Evolutionary conservation across 2,113 vertebrate species (phyloP).

Genomic region (Bettongia penicillata): DNA sequence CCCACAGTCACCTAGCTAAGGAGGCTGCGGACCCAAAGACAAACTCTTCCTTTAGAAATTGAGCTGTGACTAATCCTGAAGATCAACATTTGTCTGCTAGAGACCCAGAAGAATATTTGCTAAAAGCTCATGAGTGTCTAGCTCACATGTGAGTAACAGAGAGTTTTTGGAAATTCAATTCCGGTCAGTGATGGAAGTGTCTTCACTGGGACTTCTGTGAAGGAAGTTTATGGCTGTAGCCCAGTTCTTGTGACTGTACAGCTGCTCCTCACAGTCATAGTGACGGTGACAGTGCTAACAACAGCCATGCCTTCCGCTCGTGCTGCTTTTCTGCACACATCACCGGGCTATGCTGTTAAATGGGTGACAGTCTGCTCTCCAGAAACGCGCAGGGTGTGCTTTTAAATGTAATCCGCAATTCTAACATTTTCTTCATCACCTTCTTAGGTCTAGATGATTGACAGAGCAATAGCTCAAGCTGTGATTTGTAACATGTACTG

Average conservation of each 20-base stretch:
- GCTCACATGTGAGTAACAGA: not conserved
- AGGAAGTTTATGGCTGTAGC: no score
- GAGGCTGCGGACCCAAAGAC: not conserved
- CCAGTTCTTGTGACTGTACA: no score
- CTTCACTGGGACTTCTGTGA: not conserved
- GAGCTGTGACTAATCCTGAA: not conserved
- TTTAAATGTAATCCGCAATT: not conserved
- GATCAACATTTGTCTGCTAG: not conserved
- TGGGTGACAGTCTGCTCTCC: not conserved
- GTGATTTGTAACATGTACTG: not conserved
- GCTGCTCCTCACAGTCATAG: not conserved
- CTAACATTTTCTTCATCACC: not conserved
- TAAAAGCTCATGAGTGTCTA: not conserved
- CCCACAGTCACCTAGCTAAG: not conserved
- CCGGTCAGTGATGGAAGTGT: not conserved
- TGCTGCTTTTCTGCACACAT: not conserved
- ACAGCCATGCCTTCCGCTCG: not conserved
- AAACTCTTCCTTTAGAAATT: constrained; percentile 1
- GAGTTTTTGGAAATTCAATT: not conserved
- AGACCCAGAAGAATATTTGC: not conserved
- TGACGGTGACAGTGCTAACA: no score
- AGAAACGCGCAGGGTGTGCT: not conserved
- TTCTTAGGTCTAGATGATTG: not conserved
- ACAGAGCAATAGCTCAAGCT: not conserved
- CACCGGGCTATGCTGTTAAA: not conserved